A percentile compares a stretch with the other conserved stretches of the same genome.
phyloP scores from a whole-genome alignment of 2,888 invertebrate species.

The Ochlodes sylvanus region DNA sequence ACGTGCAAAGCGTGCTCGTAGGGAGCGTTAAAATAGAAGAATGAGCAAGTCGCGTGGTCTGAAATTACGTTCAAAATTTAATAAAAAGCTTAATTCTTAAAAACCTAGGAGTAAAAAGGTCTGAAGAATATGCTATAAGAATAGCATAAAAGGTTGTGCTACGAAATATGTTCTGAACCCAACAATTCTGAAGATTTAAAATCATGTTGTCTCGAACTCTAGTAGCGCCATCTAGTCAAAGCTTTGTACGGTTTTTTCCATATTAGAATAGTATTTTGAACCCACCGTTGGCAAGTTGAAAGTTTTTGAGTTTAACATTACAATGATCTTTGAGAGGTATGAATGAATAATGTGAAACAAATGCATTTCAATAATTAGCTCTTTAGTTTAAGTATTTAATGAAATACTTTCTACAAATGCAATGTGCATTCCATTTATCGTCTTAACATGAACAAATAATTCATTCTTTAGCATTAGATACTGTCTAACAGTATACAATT shows the following conservation, averaged over 20 bases:
- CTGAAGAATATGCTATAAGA: too few species aligned
- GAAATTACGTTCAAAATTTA: too few species aligned
- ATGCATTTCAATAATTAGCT: slow-evolving; percentile 2
- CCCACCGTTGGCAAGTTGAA: background rate
- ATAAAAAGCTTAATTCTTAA: too few species aligned
- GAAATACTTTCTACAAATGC: slow-evolving; percentile 3
- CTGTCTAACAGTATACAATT: slow-evolving; percentile 30
- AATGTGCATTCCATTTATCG: slow-evolving; percentile 18
- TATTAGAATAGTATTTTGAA: background rate
- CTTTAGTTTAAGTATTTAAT: background rate
- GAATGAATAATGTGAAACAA: background rate
- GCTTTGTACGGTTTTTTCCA: too few species aligned
- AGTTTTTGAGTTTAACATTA: background rate
- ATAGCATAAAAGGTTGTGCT: too few species aligned
- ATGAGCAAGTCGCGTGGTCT: background rate
- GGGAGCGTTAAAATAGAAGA: slow-evolving; percentile 61
- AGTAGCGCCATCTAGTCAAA: too few species aligned
- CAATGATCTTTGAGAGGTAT: background rate
- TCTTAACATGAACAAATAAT: slow-evolving; percentile 12
- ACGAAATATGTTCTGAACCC: too few species aligned
- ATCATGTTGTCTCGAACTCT: too few species aligned
- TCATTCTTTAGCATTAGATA: slow-evolving; percentile 15
- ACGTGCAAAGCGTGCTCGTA: slow-evolving; percentile 54
- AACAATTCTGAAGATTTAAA: too few species aligned
- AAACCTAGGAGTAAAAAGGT: too few species aligned